Base-by-base conservation (phyloP, 2,797 vertebrate species). In the Sparidentex hasta region DNA sequence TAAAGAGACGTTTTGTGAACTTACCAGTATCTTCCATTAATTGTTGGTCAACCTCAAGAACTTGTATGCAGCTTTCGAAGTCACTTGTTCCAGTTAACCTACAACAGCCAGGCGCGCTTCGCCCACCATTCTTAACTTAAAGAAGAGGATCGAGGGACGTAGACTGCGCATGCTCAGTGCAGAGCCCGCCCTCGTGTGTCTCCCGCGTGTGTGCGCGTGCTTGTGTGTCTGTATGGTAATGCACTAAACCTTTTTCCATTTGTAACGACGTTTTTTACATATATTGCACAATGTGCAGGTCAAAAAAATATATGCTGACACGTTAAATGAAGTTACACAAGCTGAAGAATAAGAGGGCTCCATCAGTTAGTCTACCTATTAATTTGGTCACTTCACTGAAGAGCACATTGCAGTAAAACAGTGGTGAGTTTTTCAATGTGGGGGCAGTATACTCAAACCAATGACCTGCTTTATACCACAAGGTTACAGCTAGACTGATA, bases 21-120 rank as follows among this genome's bases (percentile, higher is more conserved):
- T 92, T 90, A 96, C 95, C 94, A 86, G 90, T 92, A 55, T 93
- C 70, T 90, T 94, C 93, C 93, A 94, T 94, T 75, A 86, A 94
- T 83, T 55, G 55, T 20, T 11, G 47, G 52, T 78, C 59, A 17
- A 57, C 51, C 52, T 61, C 38, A 4, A 17, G 54, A 71, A 85
- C 57, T 67, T 61, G 12, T 17, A 61, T 23, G 70, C 41, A 41
- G 64, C 65, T 84, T 85, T 87, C 61, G 80, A 59, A 83, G 81
- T 87, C 74, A 87, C 85, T 92, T 86, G 82, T 70, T 83, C 66
- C 87, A 38, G 38, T 38, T 38, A 86, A 51, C 59, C 56, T 64
- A 85, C 56, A 62, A 86, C 65, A 58, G 50, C 73, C 84, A 54
- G 72, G 67, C 87, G 83, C 70, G 84, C 50, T 68, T 77, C 78